phyloP scores from a whole-genome alignment of 2,797 vertebrate species.

The Oreochromis grahami region DNA sequence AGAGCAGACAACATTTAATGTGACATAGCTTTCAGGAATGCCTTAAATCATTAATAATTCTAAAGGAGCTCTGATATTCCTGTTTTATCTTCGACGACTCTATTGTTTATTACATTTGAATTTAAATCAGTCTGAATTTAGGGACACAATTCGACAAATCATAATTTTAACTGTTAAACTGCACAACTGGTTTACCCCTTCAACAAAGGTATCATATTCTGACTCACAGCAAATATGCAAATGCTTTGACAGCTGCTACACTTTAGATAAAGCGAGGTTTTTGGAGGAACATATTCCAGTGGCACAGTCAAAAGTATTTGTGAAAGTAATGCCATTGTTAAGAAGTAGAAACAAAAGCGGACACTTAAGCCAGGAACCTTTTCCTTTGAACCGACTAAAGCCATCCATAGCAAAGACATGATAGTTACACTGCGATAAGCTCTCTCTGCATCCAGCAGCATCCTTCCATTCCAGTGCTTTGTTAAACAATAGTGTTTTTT shows the following conservation, averaged over 20 bases:
- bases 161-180: conserved; percentile 29
- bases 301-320: conserved; percentile 64
- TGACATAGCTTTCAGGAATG: not conserved
- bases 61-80: not conserved
- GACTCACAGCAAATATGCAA: conserved; percentile 58
- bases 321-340: conserved; percentile 57
- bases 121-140: not conserved
- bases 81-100: not conserved
- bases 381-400: conserved; percentile 50
- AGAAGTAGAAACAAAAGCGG: conserved; percentile 59
- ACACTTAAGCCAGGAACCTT: conserved; percentile 54
- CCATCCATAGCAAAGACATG: conserved; percentile 52
- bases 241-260: conserved; percentile 60
- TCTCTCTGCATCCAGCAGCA: conserved; percentile 46
- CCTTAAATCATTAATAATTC: not conserved
- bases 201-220: conserved; percentile 56
- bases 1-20: not conserved
- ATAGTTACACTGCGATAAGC: conserved; percentile 64
- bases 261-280: conserved; percentile 68
- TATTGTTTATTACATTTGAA: conserved; percentile 12
- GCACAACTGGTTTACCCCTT: conserved; percentile 53
- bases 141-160: not conserved
- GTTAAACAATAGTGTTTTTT: conserved; percentile 57
- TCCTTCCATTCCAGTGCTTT: conserved; percentile 54
- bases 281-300: conserved; percentile 43